Evolutionary conservation across 2,113 vertebrate species (phyloP).

Genomic region (Mesoclemmys tuberculata): DNA sequence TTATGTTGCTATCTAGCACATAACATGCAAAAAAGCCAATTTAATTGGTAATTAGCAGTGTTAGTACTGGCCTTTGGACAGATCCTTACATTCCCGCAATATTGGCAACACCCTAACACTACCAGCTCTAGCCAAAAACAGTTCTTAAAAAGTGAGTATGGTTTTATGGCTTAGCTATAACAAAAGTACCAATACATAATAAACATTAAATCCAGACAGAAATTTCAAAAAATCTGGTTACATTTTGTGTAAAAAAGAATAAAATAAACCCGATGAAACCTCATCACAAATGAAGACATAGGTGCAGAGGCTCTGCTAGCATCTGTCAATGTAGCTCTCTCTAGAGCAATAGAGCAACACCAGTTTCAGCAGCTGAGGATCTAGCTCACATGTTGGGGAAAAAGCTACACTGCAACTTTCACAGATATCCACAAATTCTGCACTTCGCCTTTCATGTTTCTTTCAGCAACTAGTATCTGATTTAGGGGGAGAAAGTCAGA

Average conservation of each 20-base stretch:
- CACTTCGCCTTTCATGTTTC: slow-evolving; percentile 72
- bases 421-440: slow-evolving; percentile 56
- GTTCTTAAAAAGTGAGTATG: slow-evolving; percentile 44
- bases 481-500: slow-evolving; percentile 1
- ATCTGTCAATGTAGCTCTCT: slow-evolving; percentile 16
- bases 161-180: slow-evolving; percentile 74
- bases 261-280: slow-evolving; percentile 21
- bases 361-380: slow-evolving; percentile 48
- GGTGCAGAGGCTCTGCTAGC: slow-evolving; percentile 55
- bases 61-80: slow-evolving; percentile 79
- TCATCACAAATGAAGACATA: neutral
- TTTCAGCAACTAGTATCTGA: slow-evolving; percentile 48
- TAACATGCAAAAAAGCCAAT: neutral
- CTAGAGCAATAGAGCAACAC: neutral
- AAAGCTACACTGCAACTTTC: slow-evolving; percentile 54
- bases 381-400: slow-evolving; percentile 20
- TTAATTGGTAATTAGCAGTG: slow-evolving; percentile 28
- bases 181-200: slow-evolving; percentile 91
- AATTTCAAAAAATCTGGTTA: slow-evolving; percentile 61
- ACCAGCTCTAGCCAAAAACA: slow-evolving; percentile 68
- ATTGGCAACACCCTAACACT: slow-evolving; percentile 51
- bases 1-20: slow-evolving; percentile 6
- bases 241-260: slow-evolving; percentile 76
- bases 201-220: slow-evolving; percentile 82
- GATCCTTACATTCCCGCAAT: slow-evolving; percentile 62